Evolutionary conservation across 2,888 invertebrate genomes (phyloP).

Genomic region (Phyto melanocephala): DNA sequence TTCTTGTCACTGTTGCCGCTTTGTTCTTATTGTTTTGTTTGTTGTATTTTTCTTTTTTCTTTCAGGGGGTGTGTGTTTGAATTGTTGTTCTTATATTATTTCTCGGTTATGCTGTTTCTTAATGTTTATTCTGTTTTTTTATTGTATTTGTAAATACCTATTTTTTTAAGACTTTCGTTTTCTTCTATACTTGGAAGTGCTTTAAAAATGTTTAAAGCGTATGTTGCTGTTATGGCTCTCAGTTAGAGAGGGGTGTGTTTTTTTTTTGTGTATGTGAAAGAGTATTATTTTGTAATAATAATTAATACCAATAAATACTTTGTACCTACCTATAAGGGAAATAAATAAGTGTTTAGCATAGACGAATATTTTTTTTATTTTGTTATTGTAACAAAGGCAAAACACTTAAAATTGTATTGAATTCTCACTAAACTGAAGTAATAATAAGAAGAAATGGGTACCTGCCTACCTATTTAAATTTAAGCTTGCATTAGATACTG

Average conservation of each 20-base stretch:
- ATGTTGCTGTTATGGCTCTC: neutral
- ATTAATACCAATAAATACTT: neutral
- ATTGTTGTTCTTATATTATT: constrained; percentile 32
- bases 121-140: neutral
- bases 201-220: neutral
- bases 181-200: constrained; percentile 27
- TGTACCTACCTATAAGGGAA: too few species aligned
- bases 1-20: constrained; percentile 34
- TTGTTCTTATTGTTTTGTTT: constrained; percentile 31
- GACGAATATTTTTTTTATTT: too few species aligned
- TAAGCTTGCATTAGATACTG: too few species aligned
- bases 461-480: too few species aligned
- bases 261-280: neutral
- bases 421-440: too few species aligned
- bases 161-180: constrained; percentile 19
- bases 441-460: too few species aligned
- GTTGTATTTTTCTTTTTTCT: neutral
- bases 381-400: too few species aligned
- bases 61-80: constrained; percentile 53
- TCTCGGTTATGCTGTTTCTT: constrained; percentile 34
- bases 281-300: neutral
- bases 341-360: too few species aligned
- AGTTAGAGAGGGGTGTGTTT: constrained; percentile 50
- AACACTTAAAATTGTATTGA: too few species aligned
- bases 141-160: neutral